Conservation (phyloP, 1,140 invertebrate genomes). For the Diplogasteroides magnus region DNA sequence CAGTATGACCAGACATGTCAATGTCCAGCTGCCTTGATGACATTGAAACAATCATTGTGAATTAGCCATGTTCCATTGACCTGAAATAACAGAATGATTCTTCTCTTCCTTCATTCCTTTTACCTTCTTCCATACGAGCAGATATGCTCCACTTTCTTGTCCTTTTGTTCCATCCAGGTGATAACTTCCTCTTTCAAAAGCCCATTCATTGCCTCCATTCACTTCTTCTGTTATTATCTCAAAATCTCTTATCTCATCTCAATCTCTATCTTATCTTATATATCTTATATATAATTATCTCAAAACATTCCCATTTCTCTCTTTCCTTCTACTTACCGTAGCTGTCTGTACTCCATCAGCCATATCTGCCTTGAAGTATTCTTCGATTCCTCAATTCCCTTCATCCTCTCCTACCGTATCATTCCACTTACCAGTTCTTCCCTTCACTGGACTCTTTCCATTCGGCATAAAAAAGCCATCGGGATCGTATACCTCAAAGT, state of each 20-base stretch:
- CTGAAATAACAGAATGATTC: conserved; percentile 6
- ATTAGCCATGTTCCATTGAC: conserved; percentile 54
- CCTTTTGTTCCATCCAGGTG: conserved; percentile 46
- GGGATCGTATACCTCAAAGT: conserved; percentile 51
- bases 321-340: conserved; percentile 8
- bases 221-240: conserved; percentile 55
- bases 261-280: background rate
- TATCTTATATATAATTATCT: background rate
- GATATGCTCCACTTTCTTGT: conserved; percentile 49
- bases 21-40: conserved; percentile 39
- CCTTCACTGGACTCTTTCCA: conserved; percentile 49
- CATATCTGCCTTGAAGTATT: conserved; percentile 53
- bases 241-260: background rate
- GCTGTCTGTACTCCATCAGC: conserved; percentile 45
- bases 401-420: background rate
- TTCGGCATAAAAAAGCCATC: conserved; percentile 56
- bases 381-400: conserved; percentile 45
- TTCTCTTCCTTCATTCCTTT: background rate
- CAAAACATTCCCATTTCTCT: no score
- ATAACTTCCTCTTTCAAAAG: conserved; percentile 53
- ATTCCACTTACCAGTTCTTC: conserved; percentile 34
- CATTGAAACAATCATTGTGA: conserved; percentile 55
- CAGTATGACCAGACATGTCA: no score
- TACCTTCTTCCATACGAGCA: conserved; percentile 53
- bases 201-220: conserved; percentile 53